Percentiles rank a stretch among this genome's conserved stretches.
Evolutionary conservation across 2,888 invertebrate genomes (phyloP).

Genomic region (Escarpia spicata): DNA sequence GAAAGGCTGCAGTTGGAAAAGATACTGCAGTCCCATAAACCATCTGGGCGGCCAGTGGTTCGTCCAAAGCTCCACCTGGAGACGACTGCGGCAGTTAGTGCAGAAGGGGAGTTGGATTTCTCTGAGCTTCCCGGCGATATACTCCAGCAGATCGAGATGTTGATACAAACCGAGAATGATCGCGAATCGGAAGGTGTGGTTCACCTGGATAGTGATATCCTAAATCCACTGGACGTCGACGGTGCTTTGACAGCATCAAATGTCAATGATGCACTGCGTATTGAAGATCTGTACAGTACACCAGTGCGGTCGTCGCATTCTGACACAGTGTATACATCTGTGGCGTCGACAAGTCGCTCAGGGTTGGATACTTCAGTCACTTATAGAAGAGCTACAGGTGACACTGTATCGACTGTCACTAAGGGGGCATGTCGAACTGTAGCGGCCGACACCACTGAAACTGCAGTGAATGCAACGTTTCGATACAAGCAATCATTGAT

Average conservation of each 20-base stretch:
- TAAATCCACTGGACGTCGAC: background rate
- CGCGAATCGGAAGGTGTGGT: background rate
- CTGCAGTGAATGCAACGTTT: background rate
- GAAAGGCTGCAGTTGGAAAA: slow-evolving; percentile 49
- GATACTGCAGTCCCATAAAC: slow-evolving; percentile 43
- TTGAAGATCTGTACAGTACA: background rate
- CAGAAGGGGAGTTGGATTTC: slow-evolving; percentile 30
- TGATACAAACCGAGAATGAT: background rate
- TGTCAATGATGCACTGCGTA: background rate
- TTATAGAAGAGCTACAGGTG: background rate
- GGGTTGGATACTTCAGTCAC: background rate
- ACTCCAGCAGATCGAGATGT: background rate
- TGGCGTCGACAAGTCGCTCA: background rate
- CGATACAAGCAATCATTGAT: too few relatives aligned
- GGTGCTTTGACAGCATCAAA: background rate
- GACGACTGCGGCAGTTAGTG: slow-evolving; percentile 46
- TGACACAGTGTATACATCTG: background rate
- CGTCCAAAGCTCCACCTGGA: slow-evolving; percentile 48
- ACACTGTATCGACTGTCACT: background rate
- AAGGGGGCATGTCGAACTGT: background rate
- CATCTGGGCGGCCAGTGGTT: slow-evolving; percentile 44
- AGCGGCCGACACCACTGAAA: background rate
- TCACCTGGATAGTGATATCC: background rate
- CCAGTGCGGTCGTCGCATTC: background rate
- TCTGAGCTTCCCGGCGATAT: slow-evolving; percentile 17